Conservation (phyloP, 2,797 vertebrate species). For the Phrynocephalus forsythii region DNA sequence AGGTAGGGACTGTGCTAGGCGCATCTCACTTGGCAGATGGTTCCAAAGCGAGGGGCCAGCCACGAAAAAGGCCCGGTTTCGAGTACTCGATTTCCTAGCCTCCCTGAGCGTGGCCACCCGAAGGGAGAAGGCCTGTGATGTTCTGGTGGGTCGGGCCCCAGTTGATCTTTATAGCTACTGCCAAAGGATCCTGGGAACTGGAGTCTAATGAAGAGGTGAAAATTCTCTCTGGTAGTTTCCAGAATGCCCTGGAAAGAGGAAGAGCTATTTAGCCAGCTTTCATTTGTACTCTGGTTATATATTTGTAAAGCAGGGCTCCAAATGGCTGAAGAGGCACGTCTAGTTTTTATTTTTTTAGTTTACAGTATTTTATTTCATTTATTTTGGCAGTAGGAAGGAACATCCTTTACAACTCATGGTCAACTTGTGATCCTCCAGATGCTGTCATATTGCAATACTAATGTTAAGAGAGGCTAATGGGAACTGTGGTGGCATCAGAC, state of each 20-base stretch:
- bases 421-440: not conserved
- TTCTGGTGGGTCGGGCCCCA: too few relatives aligned
- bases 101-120: too few relatives aligned
- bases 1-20: too few relatives aligned
- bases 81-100: too few relatives aligned
- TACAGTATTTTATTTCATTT: too few relatives aligned
- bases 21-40: too few relatives aligned
- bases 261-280: not conserved
- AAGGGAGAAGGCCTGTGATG: too few relatives aligned
- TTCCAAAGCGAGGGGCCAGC: too few relatives aligned
- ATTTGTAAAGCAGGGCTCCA: not conserved
- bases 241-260: not conserved
- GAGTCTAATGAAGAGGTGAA: not conserved
- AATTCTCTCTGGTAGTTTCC: not conserved
- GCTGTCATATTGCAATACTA: not conserved
- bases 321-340: not conserved
- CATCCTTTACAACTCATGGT: not conserved
- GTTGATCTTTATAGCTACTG: not conserved
- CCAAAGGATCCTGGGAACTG: not conserved
- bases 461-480: not conserved
- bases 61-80: too few relatives aligned
- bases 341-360: not conserved
- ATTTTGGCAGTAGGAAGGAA: too few relatives aligned
- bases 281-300: not conserved
- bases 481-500: too few relatives aligned